Evolutionary conservation across 2,888 invertebrate genomes (phyloP).

Genomic region (Sisyra nigra): DNA sequence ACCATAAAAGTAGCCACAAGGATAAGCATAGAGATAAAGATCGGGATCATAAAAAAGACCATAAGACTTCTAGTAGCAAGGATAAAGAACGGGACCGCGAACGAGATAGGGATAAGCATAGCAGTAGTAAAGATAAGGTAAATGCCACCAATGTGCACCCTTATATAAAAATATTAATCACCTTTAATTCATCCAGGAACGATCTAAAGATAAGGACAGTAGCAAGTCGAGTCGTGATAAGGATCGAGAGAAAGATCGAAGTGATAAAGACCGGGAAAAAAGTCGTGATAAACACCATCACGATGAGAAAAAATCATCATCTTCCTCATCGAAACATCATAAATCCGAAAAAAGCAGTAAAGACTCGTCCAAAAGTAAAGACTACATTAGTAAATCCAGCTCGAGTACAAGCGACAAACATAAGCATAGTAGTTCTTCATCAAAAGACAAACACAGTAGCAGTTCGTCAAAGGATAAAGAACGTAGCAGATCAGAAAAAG

Average conservation of each 20-base stretch:
- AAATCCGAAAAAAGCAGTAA: slow-evolving; percentile 18
- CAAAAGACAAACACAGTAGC: slow-evolving; percentile 26
- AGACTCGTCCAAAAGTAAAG: slow-evolving; percentile 27
- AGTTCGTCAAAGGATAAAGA: slow-evolving; percentile 24
- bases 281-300: slow-evolving; percentile 29
- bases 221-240: slow-evolving; percentile 18
- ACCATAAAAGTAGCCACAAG: slow-evolving; percentile 38
- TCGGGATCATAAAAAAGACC: slow-evolving; percentile 15
- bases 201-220: slow-evolving; percentile 21
- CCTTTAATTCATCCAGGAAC: slow-evolving; percentile 14
- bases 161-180: background rate
- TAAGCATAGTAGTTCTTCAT: slow-evolving; percentile 22
- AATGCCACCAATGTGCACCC: background rate
- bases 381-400: slow-evolving; percentile 20
- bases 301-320: slow-evolving; percentile 21
- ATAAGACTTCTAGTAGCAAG: slow-evolving; percentile 29
- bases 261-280: slow-evolving; percentile 20
- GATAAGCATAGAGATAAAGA: slow-evolving; percentile 46
- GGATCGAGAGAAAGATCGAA: slow-evolving; percentile 23
- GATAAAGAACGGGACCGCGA: slow-evolving; percentile 36
- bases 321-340: slow-evolving; percentile 13
- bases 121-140: slow-evolving; percentile 19
- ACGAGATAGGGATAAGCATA: slow-evolving; percentile 35
- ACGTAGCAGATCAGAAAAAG: slow-evolving; percentile 17
- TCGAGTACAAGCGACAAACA: slow-evolving; percentile 24